Evolutionary conservation across 2,888 invertebrate species (phyloP).

Genomic region (Calliopum simillimum): DNA sequence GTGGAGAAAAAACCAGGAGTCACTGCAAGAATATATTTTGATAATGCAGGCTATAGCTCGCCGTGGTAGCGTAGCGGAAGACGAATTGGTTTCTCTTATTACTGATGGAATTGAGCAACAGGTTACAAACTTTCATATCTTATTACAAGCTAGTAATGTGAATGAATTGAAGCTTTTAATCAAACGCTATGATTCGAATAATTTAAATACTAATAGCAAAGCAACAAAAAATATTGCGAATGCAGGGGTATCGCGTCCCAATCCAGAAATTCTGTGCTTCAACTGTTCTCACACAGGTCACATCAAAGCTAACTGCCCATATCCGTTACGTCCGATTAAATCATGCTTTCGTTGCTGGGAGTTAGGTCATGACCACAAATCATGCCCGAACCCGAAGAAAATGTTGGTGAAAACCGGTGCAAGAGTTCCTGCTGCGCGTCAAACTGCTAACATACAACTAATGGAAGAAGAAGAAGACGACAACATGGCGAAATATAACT

Average conservation of each 20-base stretch:
- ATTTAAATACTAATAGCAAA: background rate
- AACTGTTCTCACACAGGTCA: background rate
- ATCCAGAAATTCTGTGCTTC: background rate
- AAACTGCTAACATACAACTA: too few species aligned
- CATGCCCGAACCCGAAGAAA: background rate
- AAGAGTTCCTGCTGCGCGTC: background rate
- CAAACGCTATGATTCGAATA: background rate
- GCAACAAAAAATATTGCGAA: background rate
- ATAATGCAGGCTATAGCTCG: background rate
- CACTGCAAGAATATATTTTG: background rate
- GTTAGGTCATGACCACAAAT: too few species aligned
- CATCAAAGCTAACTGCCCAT: background rate
- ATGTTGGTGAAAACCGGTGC: background rate
- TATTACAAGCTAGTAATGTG: background rate
- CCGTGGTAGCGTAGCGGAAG: background rate
- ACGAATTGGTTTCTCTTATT: too few species aligned
- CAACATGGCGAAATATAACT: too few species aligned
- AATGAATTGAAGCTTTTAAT: background rate
- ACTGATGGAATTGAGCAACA: background rate
- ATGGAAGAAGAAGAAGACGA: too few species aligned
- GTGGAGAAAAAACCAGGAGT: background rate
- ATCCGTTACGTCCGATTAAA: too few species aligned
- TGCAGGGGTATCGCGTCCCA: background rate
- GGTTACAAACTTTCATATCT: background rate
- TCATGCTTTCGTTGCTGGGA: too few species aligned